Base-by-base conservation (phyloP, 35 echinoderm and acorn worm genomes). In the Apostichopus japonicus region DNA sequence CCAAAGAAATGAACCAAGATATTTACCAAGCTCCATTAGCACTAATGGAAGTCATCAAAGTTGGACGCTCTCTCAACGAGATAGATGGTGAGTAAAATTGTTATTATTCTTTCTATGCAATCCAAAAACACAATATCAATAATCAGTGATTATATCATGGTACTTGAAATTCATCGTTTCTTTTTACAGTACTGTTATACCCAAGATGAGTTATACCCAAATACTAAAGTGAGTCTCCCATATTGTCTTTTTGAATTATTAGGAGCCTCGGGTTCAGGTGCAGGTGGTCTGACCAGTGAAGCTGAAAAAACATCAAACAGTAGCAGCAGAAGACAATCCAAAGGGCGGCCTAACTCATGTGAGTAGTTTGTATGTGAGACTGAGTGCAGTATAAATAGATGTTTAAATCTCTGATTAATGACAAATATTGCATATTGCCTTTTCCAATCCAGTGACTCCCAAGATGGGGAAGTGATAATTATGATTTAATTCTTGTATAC, bases 1-100 rank as follows among this genome's bases (percentile, higher is more conserved):
- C 59, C 16, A 79, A 87, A 76, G 67, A 91, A 33, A 95, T 53
- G 6, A 95, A 92, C 55, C 57, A 2, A 51, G 14, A 95, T 56
- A 88, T 88, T 9, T 92, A 95, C 55, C 94, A 95, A 55, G 83
- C 90, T 6, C 94, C 94, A 10, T 80, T 95, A 17, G 94, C 81
- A 8, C 7, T 95, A 4, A 92, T 77, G 72, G 94, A 73, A 23
- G 19, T 95, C 1, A 79, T 91, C 24, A 84, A 92, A 77, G 52
- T 95, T 8, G 94, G 80, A 92, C 57, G 51, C 4, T 86, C 90
- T 52, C 59, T 95, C 51, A 78, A 80, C 23, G 10, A 6, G 5
- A 90, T 94, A 25, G 93, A 94, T 90, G 55, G 76, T 82, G 78
- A 59, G 91, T 92, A 92, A 10, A 23, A 9, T 78, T 78, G 62